These are phyloP conservation scores for Phasianus colchicus DNA, from an alignment of 2,113 vertebrate species.

Conservation along the genomic window DNA sequence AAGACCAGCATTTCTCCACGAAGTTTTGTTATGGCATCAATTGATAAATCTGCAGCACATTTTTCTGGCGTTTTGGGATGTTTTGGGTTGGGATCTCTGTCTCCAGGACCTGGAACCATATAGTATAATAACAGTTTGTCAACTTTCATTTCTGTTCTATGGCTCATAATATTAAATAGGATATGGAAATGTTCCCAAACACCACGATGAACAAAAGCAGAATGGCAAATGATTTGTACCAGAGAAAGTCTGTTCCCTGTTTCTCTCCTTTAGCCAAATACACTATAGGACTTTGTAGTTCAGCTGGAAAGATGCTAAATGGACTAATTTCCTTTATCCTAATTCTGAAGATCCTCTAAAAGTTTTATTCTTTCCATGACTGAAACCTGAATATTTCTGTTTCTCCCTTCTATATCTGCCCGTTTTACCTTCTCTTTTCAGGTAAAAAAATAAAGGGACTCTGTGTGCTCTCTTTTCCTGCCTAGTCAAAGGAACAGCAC, in stretches of 20 bases:
- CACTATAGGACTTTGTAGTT: not conserved
- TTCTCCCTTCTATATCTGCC: not conserved
- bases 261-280: not conserved
- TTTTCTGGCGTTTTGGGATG: slow-evolving; percentile 86
- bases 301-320: not conserved
- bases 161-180: not conserved
- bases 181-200: not conserved
- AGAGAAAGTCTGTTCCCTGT: not conserved
- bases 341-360: not conserved
- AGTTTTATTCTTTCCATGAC: not conserved
- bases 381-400: not conserved
- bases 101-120: slow-evolving; percentile 74
- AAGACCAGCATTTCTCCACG: slow-evolving; percentile 91
- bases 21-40: slow-evolving; percentile 90
- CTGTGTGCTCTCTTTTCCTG: fast-evolving
- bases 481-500: not conserved
- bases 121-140: not conserved
- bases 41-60: slow-evolving; percentile 84
- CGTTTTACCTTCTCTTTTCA: not conserved
- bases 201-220: not conserved
- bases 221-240: not conserved
- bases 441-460: not conserved
- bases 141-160: not conserved
- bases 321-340: not conserved
- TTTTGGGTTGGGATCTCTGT: slow-evolving; percentile 77